Conservation (phyloP, 2,113 vertebrate species). For the Centrocercus urophasianus region DNA sequence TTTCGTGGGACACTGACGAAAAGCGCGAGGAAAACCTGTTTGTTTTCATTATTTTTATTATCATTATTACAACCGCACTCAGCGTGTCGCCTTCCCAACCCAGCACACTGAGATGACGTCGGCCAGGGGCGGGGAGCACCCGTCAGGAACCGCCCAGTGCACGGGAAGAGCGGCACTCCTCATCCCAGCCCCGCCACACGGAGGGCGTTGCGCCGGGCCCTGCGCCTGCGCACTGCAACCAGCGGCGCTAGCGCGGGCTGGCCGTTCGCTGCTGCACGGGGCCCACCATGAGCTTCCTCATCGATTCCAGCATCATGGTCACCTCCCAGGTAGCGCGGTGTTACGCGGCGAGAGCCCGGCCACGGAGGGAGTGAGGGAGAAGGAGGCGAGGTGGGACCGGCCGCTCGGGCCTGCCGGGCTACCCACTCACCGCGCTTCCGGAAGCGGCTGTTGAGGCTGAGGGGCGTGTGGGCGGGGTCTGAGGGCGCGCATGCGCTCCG, state of each 20-base stretch:
- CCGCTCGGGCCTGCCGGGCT: not conserved
- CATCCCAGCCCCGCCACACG: not conserved
- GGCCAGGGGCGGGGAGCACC: no score
- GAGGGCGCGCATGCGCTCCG: not conserved
- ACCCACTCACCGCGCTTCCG: no score
- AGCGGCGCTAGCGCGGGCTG: not conserved
- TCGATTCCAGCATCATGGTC: constrained; percentile 94
- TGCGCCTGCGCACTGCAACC: not conserved
- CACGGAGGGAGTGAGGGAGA: no score
- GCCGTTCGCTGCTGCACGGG: not conserved
- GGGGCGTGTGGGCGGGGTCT: not conserved
- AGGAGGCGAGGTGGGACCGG: no score
- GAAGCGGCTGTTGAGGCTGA: not conserved
- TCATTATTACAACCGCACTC: no score
- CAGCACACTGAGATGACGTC: not conserved
- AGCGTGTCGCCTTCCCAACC: not conserved
- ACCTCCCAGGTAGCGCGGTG: constrained; percentile 87
- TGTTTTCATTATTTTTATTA: not conserved
- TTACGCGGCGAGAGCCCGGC: not conserved
- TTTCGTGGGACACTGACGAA: no score
- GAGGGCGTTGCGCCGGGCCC: fast-evolving
- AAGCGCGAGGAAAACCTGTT: not conserved
- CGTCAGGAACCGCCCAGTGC: not conserved
- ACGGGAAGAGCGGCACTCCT: not conserved
- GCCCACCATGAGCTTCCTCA: constrained; percentile 90